phyloP scores from a whole-genome alignment of 2,888 invertebrate genomes.

The Ischnus inquisitorius region DNA sequence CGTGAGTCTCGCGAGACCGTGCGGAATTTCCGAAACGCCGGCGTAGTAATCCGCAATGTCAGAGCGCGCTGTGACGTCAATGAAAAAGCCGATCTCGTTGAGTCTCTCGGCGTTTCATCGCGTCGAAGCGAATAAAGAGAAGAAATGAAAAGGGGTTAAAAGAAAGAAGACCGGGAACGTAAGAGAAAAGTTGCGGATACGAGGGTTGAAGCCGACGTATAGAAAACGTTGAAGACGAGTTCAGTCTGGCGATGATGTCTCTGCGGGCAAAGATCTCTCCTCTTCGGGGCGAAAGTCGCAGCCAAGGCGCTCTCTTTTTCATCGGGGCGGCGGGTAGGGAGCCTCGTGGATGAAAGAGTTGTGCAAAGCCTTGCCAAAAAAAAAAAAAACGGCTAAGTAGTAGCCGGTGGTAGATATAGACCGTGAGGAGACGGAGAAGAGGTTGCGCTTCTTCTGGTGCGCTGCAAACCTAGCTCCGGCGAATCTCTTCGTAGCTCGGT shows the following conservation, averaged over 20 bases:
- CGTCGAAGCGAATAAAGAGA: background rate
- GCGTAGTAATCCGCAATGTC: background rate
- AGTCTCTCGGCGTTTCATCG: background rate
- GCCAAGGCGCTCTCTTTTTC: conserved; percentile 57
- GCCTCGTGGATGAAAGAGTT: conserved; percentile 69
- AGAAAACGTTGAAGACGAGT: conserved; percentile 29
- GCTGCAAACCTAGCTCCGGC: conserved; percentile 14
- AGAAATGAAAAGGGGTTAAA: background rate
- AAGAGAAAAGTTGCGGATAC: conserved; percentile 25
- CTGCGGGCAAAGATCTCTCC: conserved; percentile 49
- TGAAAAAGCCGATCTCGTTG: background rate
- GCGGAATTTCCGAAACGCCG: background rate
- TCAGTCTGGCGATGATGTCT: conserved; percentile 55
- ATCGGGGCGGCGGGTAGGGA: background rate
- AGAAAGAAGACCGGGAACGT: background rate
- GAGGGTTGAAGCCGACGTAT: background rate
- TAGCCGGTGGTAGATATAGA: conserved; percentile 36
- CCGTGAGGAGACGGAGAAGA: conserved; percentile 9
- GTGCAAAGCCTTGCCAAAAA: conserved; percentile 65
- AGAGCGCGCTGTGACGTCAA: background rate
- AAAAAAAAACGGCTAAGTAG: conserved; percentile 69
- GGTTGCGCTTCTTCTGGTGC: conserved; percentile 50
- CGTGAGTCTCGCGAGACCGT: background rate
- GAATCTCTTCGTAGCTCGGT: conserved; percentile 15
- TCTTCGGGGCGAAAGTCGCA: conserved; percentile 48